Percentiles rank a stretch among this genome's conserved stretches.
Evolutionary conservation across 2,888 invertebrate genomes (phyloP).

Genomic region (Tetropium fuscum): DNA sequence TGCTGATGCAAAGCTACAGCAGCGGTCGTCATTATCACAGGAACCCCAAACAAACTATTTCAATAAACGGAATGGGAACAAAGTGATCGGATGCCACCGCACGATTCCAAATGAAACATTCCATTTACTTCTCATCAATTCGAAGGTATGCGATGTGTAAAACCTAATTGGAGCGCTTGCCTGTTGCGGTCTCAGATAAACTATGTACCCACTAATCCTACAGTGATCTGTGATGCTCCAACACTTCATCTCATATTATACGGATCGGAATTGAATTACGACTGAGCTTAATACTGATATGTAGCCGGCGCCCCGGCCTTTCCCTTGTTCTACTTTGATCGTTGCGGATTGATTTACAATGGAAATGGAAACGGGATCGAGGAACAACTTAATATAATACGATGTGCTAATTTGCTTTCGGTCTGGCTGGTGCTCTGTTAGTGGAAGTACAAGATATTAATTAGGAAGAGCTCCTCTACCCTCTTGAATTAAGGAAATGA

Average conservation of each 20-base stretch:
- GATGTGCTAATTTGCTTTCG: constrained; percentile 9
- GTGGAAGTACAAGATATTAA: too few relatives aligned
- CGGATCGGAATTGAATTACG: constrained; percentile 39
- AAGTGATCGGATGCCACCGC: constrained; percentile 45
- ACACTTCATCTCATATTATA: constrained; percentile 41
- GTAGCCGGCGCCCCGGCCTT: not conserved
- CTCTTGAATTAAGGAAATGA: too few relatives aligned
- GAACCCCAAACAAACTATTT: constrained; percentile 51
- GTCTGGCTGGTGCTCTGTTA: too few relatives aligned
- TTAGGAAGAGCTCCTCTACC: too few relatives aligned
- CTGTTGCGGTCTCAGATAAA: constrained; percentile 52
- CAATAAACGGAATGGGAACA: constrained; percentile 45
- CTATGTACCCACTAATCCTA: constrained; percentile 50
- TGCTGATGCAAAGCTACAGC: not conserved
- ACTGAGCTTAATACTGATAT: constrained; percentile 6
- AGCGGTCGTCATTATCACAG: constrained; percentile 13
- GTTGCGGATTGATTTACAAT: constrained; percentile 18
- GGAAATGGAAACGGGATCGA: constrained; percentile 16
- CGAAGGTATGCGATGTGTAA: constrained; percentile 52
- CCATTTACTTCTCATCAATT: constrained; percentile 47
- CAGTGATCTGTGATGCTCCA: constrained; percentile 47
- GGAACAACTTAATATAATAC: constrained; percentile 14
- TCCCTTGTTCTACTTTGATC: constrained; percentile 12
- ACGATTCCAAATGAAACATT: constrained; percentile 49
- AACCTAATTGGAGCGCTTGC: constrained; percentile 51